Conservation (phyloP, 2,888 invertebrate species). For the Cantharis nigra region DNA sequence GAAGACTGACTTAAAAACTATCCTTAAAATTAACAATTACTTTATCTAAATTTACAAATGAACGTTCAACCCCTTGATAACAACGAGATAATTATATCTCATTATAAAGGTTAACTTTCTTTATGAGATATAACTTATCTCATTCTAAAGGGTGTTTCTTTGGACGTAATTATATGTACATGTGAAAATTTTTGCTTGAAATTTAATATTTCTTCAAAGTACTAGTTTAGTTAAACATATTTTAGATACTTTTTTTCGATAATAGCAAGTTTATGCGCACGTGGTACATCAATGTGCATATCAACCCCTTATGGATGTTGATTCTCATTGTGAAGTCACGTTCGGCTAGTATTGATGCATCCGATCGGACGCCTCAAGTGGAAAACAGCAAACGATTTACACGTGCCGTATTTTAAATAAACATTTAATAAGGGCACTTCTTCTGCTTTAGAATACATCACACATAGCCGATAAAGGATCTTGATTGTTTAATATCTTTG, state of each 20-base stretch:
- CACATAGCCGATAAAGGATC: constrained; percentile 6
- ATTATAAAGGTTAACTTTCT: too few species aligned
- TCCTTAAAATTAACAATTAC: too few species aligned
- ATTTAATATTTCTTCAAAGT: not conserved
- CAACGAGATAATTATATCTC: too few species aligned
- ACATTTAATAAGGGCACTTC: constrained; percentile 44
- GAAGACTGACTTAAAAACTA: too few species aligned
- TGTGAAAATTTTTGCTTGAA: not conserved
- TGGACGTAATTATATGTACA: too few species aligned
- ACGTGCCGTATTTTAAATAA: constrained; percentile 54
- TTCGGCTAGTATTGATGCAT: constrained; percentile 24
- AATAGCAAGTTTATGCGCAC: constrained; percentile 12
- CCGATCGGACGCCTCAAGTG: constrained; percentile 30
- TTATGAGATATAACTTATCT: too few species aligned
- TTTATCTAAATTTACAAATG: too few species aligned
- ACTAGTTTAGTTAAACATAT: not conserved
- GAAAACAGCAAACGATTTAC: constrained; percentile 41
- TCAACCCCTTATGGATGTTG: constrained; percentile 7
- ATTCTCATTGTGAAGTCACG: constrained; percentile 27
- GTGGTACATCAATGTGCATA: constrained; percentile 20
- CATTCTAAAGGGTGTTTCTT: too few species aligned
- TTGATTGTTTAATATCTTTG: not conserved
- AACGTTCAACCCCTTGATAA: too few species aligned
- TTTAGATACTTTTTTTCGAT: not conserved
- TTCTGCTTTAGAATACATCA: constrained; percentile 12